phyloP scores from a whole-genome alignment of 2,888 invertebrate genomes.

The Gastracanthus pulcherrimus region DNA sequence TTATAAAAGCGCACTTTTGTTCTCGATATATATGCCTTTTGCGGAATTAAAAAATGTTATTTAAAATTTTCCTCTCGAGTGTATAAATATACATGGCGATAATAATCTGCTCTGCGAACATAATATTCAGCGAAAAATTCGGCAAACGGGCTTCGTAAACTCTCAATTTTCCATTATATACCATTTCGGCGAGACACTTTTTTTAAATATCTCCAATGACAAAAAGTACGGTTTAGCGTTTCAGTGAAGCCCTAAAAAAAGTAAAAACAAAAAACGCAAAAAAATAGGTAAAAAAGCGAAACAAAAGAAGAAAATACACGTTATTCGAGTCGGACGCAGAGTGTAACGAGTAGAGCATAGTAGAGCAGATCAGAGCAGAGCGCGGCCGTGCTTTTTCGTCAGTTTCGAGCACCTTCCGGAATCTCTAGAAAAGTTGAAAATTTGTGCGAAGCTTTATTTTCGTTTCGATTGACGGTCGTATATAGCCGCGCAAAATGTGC shows the following conservation, averaged over 20 bases:
- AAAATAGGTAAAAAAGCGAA: background rate
- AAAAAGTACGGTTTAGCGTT: background rate
- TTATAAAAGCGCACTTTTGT: background rate
- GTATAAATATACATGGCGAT: no score
- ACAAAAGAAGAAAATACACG: background rate
- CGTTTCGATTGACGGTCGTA: background rate
- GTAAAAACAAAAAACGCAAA: background rate
- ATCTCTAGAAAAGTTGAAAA: conserved; percentile 12
- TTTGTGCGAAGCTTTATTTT: conserved; percentile 18
- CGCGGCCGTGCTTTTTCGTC: no score
- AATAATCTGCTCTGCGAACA: background rate
- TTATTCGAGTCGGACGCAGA: background rate
- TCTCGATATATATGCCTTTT: background rate
- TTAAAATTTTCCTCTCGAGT: background rate
- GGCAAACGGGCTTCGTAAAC: no score
- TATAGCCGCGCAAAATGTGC: background rate
- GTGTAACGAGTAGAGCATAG: background rate
- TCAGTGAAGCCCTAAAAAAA: background rate
- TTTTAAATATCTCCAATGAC: conserved; percentile 13
- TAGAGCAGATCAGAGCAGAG: no score
- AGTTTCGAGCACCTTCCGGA: conserved; percentile 9
- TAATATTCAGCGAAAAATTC: no score
- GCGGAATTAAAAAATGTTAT: background rate
- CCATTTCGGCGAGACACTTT: background rate
- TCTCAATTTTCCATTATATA: no score